These are phyloP conservation scores for Paramuricea clavata DNA, from an alignment of 92 coral and sea anemone genomes.

Conservation along the genomic window DNA sequence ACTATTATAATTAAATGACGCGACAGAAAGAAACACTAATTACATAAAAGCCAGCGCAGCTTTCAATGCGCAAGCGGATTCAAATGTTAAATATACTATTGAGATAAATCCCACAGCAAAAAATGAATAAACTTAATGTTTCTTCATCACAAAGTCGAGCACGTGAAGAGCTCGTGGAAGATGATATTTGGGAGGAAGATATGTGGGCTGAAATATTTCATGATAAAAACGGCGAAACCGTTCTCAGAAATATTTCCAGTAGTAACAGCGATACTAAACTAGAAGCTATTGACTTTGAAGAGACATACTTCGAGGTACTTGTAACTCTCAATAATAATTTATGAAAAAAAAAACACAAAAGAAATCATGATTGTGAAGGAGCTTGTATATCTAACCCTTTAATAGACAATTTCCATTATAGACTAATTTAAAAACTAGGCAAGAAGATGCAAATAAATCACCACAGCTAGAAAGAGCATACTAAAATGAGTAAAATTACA, in stretches of 20 bases:
- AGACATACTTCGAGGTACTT: neutral
- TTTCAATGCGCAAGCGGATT: neutral
- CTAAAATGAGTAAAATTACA: too few species aligned
- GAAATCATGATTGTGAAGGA: neutral
- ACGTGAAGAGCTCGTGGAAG: neutral
- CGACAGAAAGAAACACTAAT: neutral
- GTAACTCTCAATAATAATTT: neutral
- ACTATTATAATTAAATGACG: constrained; percentile 15
- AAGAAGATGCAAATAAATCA: too few species aligned
- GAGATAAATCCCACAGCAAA: neutral
- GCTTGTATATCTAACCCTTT: too few species aligned
- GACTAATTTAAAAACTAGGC: too few species aligned
- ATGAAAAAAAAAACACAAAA: neutral
- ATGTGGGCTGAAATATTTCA: constrained; percentile 28
- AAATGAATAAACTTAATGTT: neutral
- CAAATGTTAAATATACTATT: neutral
- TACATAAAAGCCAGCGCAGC: neutral
- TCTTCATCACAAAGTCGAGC: neutral
- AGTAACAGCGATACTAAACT: neutral
- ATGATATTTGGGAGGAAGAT: neutral
- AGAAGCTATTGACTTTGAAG: neutral
- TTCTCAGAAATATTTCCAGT: neutral
- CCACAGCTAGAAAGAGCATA: too few species aligned
- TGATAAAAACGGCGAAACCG: constrained; percentile 16
- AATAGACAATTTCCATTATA: too few species aligned